Percentiles rank a stretch among this genome's conserved stretches.
These are phyloP conservation scores for Campylomormyrus tamandua DNA, from an alignment of 2,113 vertebrate genomes.

Conservation along the genomic window DNA sequence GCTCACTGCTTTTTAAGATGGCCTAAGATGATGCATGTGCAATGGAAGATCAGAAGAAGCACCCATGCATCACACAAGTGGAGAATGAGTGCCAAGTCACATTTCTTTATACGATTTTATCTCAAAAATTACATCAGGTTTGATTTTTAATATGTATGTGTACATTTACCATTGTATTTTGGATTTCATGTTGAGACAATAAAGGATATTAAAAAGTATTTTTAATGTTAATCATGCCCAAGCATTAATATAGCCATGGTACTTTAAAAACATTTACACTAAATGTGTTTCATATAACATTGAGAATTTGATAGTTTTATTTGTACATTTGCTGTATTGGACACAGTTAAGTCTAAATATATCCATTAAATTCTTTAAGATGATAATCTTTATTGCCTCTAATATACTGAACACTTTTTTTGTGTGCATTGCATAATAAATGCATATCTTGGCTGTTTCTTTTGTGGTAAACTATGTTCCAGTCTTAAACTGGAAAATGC, in stretches of 20 bases:
- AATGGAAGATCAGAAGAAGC: background rate
- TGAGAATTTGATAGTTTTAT: background rate
- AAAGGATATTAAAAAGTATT: background rate
- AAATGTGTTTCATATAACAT: background rate
- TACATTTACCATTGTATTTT: constrained; percentile 1
- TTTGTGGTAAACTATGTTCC: background rate
- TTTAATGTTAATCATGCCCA: background rate
- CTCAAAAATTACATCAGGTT: background rate
- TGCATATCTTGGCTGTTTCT: background rate
- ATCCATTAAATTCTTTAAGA: background rate
- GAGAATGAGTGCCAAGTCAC: background rate
- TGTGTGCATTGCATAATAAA: background rate
- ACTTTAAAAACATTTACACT: background rate
- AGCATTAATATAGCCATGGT: background rate
- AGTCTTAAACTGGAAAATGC: background rate
- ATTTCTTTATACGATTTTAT: background rate
- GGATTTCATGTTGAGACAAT: background rate
- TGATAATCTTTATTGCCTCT: background rate
- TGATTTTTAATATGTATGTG: background rate
- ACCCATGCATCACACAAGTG: background rate
- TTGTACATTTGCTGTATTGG: background rate
- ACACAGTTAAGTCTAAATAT: background rate
- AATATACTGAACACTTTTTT: background rate
- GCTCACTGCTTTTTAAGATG: background rate
- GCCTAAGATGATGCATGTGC: background rate